These are phyloP conservation scores for Papilio aristodemus DNA, from an alignment of 1,140 invertebrate genomes.

Conservation along the genomic window DNA sequence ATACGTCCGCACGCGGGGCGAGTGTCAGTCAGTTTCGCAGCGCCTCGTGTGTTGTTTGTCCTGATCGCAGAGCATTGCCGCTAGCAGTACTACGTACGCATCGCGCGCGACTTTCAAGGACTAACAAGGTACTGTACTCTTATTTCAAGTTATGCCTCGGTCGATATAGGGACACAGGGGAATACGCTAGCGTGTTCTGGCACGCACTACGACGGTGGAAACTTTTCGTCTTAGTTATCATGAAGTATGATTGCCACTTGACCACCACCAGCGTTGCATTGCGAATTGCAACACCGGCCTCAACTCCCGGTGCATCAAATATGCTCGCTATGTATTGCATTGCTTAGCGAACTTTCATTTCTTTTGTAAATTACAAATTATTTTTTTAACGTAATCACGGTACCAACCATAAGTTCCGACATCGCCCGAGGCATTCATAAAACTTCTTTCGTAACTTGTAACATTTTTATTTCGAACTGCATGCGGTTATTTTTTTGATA, in stretches of 20 bases:
- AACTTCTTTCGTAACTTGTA: neutral
- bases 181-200: conserved; percentile 36
- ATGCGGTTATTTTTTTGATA: neutral
- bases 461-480: neutral
- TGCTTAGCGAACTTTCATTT: conserved; percentile 18
- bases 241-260: conserved; percentile 8
- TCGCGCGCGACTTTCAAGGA: conserved; percentile 56
- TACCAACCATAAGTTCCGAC: neutral
- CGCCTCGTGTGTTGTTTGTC: conserved; percentile 49
- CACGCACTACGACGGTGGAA: conserved; percentile 15
- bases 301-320: conserved; percentile 21
- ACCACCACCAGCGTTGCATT: conserved; percentile 25
- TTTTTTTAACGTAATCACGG: neutral
- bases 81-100: conserved; percentile 49
- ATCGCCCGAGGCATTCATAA: conserved; percentile 3
- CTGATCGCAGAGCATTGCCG: conserved; percentile 36
- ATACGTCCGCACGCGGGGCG: conserved; percentile 57
- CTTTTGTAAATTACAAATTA: neutral
- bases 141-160: conserved; percentile 35
- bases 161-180: conserved; percentile 24
- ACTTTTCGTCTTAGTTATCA: conserved; percentile 16
- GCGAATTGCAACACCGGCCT: conserved; percentile 29
- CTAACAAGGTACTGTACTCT: conserved; percentile 59
- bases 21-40: conserved; percentile 65
- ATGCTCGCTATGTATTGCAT: conserved; percentile 14